Percentiles rank a stretch among this genome's conserved stretches.
Evolutionary conservation across 1,140 invertebrate genomes (phyloP).

Genomic region (Anagrus nilaparvatae): DNA sequence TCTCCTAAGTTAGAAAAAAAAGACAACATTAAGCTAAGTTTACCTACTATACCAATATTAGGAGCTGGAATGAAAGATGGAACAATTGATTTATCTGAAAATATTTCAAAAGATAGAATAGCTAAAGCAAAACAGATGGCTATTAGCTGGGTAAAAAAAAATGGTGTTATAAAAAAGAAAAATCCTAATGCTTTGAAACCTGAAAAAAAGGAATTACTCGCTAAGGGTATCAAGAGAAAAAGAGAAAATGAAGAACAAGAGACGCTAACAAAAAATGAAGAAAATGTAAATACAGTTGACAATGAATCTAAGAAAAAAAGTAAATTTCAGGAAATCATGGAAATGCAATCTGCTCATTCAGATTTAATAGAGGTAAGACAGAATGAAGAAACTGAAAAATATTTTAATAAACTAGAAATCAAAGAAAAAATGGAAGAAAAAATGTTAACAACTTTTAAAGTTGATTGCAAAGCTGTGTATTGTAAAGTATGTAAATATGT

Average conservation of each 20-base stretch:
- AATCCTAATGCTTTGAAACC: conserved; percentile 56
- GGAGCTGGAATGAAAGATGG: conserved; percentile 40
- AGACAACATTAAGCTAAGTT: conserved; percentile 2
- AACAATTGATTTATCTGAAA: conserved; percentile 51
- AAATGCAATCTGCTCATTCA: conserved; percentile 64
- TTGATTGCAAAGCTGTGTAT: conserved; percentile 76
- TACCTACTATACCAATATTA: conserved; percentile 24
- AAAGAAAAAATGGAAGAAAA: conserved; percentile 90
- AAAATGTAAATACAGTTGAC: too few species aligned
- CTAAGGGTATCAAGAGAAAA: conserved; percentile 41
- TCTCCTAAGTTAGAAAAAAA: conserved; percentile 6
- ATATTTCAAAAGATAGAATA: conserved; percentile 45
- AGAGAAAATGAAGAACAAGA: conserved; percentile 37
- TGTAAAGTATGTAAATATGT: conserved; percentile 87
- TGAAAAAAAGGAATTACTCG: conserved; percentile 45
- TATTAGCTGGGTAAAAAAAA: conserved; percentile 52
- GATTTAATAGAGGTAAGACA: conserved; percentile 65
- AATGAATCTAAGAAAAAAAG: too few species aligned
- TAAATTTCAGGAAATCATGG: conserved; percentile 69
- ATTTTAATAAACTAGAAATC: conserved; percentile 78
- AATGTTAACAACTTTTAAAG: conserved; percentile 74
- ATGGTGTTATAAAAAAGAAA: conserved; percentile 52
- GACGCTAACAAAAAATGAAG: conserved; percentile 28
- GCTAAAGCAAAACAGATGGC: conserved; percentile 57
- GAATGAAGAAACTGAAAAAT: conserved; percentile 67